These are phyloP conservation scores for Galeopterus variegatus DNA, from an alignment of 2,113 vertebrate genomes.

Conservation along the genomic window DNA sequence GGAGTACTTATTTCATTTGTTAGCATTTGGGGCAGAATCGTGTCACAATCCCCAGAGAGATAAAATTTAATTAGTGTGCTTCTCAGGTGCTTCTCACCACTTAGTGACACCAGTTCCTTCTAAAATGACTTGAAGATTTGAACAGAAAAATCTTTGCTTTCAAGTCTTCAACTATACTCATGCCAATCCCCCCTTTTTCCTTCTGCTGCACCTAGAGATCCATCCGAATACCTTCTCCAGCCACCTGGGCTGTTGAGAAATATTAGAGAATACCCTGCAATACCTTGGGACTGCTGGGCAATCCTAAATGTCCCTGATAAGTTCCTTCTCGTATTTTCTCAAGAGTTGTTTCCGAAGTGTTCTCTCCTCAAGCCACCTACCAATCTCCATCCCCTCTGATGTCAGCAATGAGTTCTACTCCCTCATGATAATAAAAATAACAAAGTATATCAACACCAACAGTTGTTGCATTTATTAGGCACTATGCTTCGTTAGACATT, in stretches of 20 bases:
- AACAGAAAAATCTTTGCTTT: not conserved
- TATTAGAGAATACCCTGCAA: not conserved
- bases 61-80: not conserved
- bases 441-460: not conserved
- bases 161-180: not conserved
- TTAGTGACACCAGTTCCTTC: not conserved
- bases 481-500: not conserved
- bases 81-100: not conserved
- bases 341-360: not conserved
- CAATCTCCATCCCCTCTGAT: not conserved
- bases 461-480: not conserved
- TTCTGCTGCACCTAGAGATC: not conserved
- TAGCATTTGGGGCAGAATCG: not conserved
- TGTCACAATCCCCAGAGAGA: not conserved
- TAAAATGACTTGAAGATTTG: slow-evolving; percentile 25
- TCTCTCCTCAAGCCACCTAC: slow-evolving; percentile 2
- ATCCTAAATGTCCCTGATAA: not conserved
- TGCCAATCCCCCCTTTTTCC: not conserved
- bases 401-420: not conserved
- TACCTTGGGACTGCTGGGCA: not conserved
- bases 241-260: not conserved
- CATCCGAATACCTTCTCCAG: not conserved
- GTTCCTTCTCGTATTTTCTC: not conserved
- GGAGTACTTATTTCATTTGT: not conserved
- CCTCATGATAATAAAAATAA: not conserved